A percentile compares a stretch with the other conserved stretches of the same genome.
Evolutionary conservation across 2,888 invertebrate species (phyloP).

Genomic region (Drosophila putrida): DNA sequence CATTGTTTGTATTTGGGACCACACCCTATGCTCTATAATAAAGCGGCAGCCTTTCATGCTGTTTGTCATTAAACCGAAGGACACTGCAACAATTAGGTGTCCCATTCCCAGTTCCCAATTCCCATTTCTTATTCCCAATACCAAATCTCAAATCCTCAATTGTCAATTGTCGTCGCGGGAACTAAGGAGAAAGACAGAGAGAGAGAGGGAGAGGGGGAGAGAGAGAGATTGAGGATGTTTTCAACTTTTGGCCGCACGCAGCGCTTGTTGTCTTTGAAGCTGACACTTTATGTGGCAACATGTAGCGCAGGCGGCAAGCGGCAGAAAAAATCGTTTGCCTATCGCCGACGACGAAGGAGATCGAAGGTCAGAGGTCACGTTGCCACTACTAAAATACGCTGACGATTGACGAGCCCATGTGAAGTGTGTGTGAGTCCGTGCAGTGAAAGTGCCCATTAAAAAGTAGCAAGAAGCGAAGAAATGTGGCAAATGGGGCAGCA

Average conservation of each 20-base stretch:
- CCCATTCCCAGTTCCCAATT: constrained; percentile 3
- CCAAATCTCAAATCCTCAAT: constrained; percentile 39
- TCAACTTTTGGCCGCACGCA: constrained; percentile 63
- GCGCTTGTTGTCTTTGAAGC: constrained; percentile 62
- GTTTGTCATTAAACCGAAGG: constrained; percentile 73
- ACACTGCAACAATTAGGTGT: constrained; percentile 74
- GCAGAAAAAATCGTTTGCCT: constrained; percentile 17
- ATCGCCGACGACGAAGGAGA: constrained; percentile 38
- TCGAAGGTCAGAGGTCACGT: constrained; percentile 60
- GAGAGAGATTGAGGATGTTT: not conserved
- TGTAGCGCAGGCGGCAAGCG: constrained; percentile 52
- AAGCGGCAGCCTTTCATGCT: constrained; percentile 51
- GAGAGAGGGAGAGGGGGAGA: not conserved
- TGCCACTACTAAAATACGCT: constrained; percentile 61
- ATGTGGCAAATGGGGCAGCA: not conserved
- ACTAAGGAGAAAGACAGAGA: not conserved
- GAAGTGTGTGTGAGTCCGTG: constrained; percentile 15
- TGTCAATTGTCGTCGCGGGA: constrained; percentile 3
- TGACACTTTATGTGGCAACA: constrained; percentile 80
- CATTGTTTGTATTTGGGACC: constrained; percentile 30
- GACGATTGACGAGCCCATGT: constrained; percentile 61
- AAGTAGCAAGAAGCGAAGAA: not conserved
- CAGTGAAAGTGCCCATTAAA: constrained; percentile 56
- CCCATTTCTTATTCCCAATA: constrained; percentile 8
- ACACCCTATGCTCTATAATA: constrained; percentile 34